Evolutionary conservation across 2,113 vertebrate species (phyloP).

Genomic region (Todiramphus saurophagus): DNA sequence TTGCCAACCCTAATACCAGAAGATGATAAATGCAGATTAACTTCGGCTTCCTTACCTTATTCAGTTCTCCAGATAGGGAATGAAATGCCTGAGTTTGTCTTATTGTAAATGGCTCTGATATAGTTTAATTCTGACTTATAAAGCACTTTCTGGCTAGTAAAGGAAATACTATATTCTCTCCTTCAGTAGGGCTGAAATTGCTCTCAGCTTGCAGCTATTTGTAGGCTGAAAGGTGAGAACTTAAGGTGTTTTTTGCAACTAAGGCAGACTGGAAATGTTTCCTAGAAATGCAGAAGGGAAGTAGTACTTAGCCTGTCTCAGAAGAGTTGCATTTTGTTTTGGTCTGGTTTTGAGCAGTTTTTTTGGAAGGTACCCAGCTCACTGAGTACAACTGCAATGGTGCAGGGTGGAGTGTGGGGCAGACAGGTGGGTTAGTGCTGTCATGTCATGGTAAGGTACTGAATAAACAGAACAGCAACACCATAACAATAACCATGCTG

Average conservation of each 20-base stretch:
- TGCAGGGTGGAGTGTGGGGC: background rate
- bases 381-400: background rate
- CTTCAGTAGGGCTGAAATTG: background rate
- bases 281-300: background rate
- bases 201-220: background rate
- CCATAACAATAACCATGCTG: background rate
- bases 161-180: background rate
- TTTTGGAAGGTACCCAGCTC: background rate
- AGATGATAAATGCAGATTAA: slow-evolving; percentile 31
- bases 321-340: background rate
- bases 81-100: slow-evolving; percentile 21
- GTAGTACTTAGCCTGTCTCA: background rate
- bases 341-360: background rate
- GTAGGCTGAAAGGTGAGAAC: background rate
- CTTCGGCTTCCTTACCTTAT: background rate
- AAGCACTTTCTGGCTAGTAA: background rate
- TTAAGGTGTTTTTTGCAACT: background rate
- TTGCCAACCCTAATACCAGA: background rate
- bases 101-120: background rate
- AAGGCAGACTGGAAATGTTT: background rate
- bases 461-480: background rate
- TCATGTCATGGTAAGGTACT: background rate
- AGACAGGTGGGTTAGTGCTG: background rate
- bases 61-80: background rate
- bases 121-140: background rate